Evolutionary conservation across 2,888 invertebrate species (phyloP).

Genomic region (Thereva nobilitata): DNA sequence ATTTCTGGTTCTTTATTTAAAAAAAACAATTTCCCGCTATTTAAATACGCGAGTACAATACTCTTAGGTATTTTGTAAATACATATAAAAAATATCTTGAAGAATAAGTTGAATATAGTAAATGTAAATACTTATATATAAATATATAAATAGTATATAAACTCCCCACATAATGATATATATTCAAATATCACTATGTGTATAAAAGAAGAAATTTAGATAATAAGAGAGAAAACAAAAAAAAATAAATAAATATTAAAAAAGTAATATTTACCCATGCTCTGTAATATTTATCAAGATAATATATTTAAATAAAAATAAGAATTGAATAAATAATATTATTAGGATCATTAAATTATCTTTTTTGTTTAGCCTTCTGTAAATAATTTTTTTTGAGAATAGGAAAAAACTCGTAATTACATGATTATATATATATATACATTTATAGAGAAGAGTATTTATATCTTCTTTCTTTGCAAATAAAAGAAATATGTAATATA

Average conservation of each 20-base stretch:
- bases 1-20: constrained; percentile 30
- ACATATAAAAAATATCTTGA: not conserved
- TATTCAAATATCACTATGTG: constrained; percentile 28
- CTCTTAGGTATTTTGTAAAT: constrained; percentile 30
- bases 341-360: constrained; percentile 27
- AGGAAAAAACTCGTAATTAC: constrained; percentile 29
- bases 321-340: constrained; percentile 20
- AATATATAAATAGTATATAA: constrained; percentile 1
- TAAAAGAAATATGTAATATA: constrained; percentile 19
- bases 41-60: constrained; percentile 31
- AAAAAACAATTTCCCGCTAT: constrained; percentile 19
- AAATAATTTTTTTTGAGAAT: constrained; percentile 22
- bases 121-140: not conserved
- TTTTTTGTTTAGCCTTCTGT: constrained; percentile 33
- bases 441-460: not conserved
- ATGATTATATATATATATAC: constrained; percentile 23
- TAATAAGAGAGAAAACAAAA: constrained; percentile 23
- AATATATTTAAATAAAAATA: constrained; percentile 35
- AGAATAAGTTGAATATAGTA: not conserved
- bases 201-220: constrained; percentile 7
- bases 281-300: constrained; percentile 28
- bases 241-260: constrained; percentile 29
- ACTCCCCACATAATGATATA: constrained; percentile 25
- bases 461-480: too few relatives aligned
- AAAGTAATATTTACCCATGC: constrained; percentile 36